A percentile compares a stretch with the other conserved stretches of the same genome.
These are phyloP conservation scores for Thymelicus lineola DNA, from an alignment of 2,888 invertebrate genomes.

Conservation along the genomic window DNA sequence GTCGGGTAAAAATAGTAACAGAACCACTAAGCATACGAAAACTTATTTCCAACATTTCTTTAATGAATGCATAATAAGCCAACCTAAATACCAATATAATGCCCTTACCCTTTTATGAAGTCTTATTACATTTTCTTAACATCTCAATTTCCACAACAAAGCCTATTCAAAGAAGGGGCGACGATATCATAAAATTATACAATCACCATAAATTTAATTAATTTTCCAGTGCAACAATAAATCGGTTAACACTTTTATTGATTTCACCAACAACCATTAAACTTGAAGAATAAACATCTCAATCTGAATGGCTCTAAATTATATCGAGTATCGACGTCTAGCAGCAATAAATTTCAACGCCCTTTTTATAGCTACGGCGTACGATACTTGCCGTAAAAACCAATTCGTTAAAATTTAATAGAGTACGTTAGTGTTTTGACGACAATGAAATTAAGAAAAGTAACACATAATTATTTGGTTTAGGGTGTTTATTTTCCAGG, in stretches of 20 bases:
- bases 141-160: slow-evolving; percentile 10
- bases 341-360: slow-evolving; percentile 26
- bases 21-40: too few relatives aligned
- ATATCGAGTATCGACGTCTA: slow-evolving; percentile 20
- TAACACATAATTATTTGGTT: too few relatives aligned
- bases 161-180: neutral
- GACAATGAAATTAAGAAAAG: neutral
- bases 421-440: slow-evolving; percentile 12
- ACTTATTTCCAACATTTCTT: too few relatives aligned
- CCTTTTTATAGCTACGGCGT: slow-evolving; percentile 23
- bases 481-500: too few relatives aligned
- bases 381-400: slow-evolving; percentile 29
- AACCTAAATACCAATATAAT: neutral
- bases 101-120: too few relatives aligned
- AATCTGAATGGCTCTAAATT: slow-evolving; percentile 17
- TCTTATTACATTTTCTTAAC: neutral
- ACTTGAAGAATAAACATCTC: slow-evolving; percentile 23
- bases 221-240: slow-evolving; percentile 6
- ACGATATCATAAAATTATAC: slow-evolving; percentile 1
- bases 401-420: slow-evolving; percentile 34
- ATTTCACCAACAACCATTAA: slow-evolving; percentile 14
- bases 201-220: slow-evolving; percentile 17
- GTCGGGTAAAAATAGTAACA: too few relatives aligned
- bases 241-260: slow-evolving; percentile 17
- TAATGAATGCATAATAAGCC: neutral